Evolutionary conservation across 2,113 vertebrate genomes (phyloP), one percentile per base, ranked within the genome.

Genomic region (Struthio camelus): DNA sequence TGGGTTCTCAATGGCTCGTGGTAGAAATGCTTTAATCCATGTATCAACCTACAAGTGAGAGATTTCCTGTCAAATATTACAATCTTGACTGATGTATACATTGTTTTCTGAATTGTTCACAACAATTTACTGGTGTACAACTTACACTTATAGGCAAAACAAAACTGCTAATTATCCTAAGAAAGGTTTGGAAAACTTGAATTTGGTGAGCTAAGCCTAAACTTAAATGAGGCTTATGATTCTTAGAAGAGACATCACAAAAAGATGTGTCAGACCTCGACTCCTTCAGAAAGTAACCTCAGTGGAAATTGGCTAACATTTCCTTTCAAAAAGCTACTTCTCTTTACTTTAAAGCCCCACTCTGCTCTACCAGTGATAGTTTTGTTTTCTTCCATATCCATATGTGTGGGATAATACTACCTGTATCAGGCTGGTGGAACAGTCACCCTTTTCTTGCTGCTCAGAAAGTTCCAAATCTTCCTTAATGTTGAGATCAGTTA

Each of bases 131-230:
- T 69, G 53, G 66, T 65, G 69, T 75, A 70, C n/a, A 94, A 36
- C 18, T 90, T 79, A 75, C 42, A 46, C 72, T 89, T 85, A 38
- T 69, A 95, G 80, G 22, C 40, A 90, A 90, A 95, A 66, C 56
- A 72, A 89, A 92, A 54, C 10, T 32, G 40, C 20, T 87, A 88
- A 80, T 93, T 95, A 75, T 59, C 23, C 51, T 82, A 86, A 85
- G 88, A 94, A 82, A 78, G 30, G 4, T n/a, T 79, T 95, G 48
- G 51, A 79, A 91, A 56, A 86, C 51, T 83, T 96, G 40, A 66
- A 61, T 75, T 77, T 40, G 34, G n/a, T 61, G 58, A 92, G 58
- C 36, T 69, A 76, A 69, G 36, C 67, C 54, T 65, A 20, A 78
- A 92, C n/a, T 71, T 64, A 93, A 82, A 78, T 82, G 13, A 85